Evolutionary conservation across 2,113 vertebrate species (phyloP).

Genomic region (Girardinichthys multiradiatus): DNA sequence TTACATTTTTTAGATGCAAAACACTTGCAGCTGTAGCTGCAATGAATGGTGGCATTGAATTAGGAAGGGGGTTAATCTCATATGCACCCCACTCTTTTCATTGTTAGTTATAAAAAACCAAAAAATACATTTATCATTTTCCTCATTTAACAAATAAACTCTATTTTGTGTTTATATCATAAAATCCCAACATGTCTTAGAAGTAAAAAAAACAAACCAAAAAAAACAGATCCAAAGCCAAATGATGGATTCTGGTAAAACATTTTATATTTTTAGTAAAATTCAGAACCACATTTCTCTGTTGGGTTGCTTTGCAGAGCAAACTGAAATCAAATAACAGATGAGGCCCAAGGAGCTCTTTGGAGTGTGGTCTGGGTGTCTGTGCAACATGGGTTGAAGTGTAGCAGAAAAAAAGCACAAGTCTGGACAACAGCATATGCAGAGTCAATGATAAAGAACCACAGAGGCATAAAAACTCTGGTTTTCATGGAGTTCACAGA

Average conservation of each 20-base stretch:
- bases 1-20: background rate
- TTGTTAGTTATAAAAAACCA: background rate
- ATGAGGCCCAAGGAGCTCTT: slow-evolving; percentile 53
- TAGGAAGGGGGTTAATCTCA: background rate
- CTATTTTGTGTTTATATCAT: background rate
- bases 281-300: slow-evolving; percentile 68
- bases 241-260: slow-evolving; percentile 63
- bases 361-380: slow-evolving; percentile 64
- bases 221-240: slow-evolving; percentile 41
- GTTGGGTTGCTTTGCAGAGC: slow-evolving; percentile 53
- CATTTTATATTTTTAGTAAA: slow-evolving; percentile 75
- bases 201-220: background rate
- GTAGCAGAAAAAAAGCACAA: slow-evolving; percentile 63
- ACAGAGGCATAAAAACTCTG: slow-evolving; percentile 37
- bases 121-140: background rate
- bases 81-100: background rate
- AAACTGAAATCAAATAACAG: slow-evolving; percentile 56
- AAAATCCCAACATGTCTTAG: background rate
- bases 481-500: slow-evolving; percentile 45
- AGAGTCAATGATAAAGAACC: slow-evolving; percentile 34
- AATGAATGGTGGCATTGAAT: background rate
- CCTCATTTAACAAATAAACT: background rate
- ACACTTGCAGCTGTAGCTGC: background rate
- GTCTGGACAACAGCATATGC: slow-evolving; percentile 31
- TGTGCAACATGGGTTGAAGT: slow-evolving; percentile 43